Conservation (phyloP, 2,888 invertebrate species). For the Hypomecis punctinalis region DNA sequence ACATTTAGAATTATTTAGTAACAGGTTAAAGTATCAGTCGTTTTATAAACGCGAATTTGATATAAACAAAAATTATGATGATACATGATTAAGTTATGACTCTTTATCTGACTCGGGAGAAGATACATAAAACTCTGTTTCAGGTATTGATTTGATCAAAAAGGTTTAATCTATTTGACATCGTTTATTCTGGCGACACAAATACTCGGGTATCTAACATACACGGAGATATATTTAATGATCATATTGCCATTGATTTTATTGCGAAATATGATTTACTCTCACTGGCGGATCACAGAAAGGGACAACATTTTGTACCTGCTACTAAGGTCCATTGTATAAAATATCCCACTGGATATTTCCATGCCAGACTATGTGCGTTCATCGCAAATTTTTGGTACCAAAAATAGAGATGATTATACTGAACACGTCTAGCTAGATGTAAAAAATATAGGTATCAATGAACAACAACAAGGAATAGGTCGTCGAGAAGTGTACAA, state of each 20-base stretch:
- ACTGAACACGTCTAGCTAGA: slow-evolving; percentile 82
- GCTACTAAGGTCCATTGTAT: slow-evolving; percentile 34
- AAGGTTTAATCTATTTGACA: not conserved
- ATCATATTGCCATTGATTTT: slow-evolving; percentile 20
- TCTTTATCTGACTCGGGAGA: not conserved
- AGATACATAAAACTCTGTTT: not conserved
- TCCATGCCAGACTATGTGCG: slow-evolving; percentile 50
- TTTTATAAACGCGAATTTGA: slow-evolving; percentile 45
- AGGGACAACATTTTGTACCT: slow-evolving; percentile 29
- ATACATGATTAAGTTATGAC: not conserved
- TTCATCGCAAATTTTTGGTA: slow-evolving; percentile 69
- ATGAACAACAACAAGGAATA: slow-evolving; percentile 83
- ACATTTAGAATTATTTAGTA: slow-evolving; percentile 46
- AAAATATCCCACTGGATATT: slow-evolving; percentile 50
- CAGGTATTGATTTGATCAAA: not conserved
- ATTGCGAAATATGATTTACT: slow-evolving; percentile 26
- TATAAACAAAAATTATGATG: slow-evolving; percentile 12
- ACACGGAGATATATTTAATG: slow-evolving; percentile 10
- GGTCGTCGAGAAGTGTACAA: slow-evolving; percentile 83
- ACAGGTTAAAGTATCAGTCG: slow-evolving; percentile 53
- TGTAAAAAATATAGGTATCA: slow-evolving; percentile 84
- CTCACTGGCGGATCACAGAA: slow-evolving; percentile 41
- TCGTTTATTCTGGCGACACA: not conserved
- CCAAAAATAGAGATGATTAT: slow-evolving; percentile 83
- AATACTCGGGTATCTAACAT: not conserved